phyloP scores from a whole-genome alignment of 2,797 vertebrate genomes.

The Salmo trutta region DNA sequence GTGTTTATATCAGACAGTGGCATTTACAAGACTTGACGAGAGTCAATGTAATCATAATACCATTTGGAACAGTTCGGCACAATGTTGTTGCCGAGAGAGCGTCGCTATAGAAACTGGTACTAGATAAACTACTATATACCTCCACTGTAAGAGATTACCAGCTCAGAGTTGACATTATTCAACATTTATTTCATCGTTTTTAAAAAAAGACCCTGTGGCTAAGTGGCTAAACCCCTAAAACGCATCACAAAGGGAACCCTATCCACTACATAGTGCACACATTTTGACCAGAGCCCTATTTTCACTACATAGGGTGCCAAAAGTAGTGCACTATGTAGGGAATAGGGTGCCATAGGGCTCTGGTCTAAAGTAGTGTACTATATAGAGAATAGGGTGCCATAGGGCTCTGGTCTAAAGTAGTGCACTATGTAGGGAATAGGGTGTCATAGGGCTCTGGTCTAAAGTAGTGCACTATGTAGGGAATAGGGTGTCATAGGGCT shows the following conservation, averaged over 20 bases:
- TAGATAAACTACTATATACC: no score
- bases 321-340: no score
- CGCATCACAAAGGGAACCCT: no score
- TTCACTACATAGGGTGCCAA: no score
- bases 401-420: no score
- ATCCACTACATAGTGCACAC: neutral
- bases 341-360: neutral
- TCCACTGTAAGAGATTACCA: neutral
- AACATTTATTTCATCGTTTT: slow-evolving; percentile 5
- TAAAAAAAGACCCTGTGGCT: neutral
- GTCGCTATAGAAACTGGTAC: no score
- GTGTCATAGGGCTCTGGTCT: no score
- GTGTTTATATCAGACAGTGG: no score
- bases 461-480: no score
- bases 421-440: no score
- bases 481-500: neutral
- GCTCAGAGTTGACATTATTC: neutral
- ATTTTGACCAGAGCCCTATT: neutral
- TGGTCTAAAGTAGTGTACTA: neutral
- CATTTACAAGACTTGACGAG: neutral
- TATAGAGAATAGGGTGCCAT: neutral
- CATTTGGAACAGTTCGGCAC: neutral
- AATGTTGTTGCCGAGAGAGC: neutral
- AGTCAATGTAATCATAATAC: neutral
- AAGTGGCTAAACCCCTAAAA: neutral